Evolutionary conservation across 2,888 invertebrate genomes (phyloP).

Genomic region (Labia minor): DNA sequence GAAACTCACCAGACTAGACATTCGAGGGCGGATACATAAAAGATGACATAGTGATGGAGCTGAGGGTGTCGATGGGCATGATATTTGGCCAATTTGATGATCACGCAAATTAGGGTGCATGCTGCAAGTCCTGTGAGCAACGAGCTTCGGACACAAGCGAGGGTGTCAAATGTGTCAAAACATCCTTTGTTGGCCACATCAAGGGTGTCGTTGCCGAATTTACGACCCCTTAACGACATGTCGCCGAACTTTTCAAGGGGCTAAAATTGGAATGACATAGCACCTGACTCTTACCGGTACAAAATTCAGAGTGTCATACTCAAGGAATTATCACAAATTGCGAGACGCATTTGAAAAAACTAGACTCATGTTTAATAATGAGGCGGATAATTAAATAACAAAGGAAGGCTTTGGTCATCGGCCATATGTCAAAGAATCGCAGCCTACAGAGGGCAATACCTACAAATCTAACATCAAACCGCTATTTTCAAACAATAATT

Average conservation of each 20-base stretch:
- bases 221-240: slow-evolving; percentile 30
- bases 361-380: background rate
- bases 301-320: background rate
- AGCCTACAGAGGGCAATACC: background rate
- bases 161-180: slow-evolving; percentile 36
- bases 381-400: background rate
- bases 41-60: slow-evolving; percentile 41
- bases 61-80: slow-evolving; percentile 39
- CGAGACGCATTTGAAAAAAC: too few relatives aligned
- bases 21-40: slow-evolving; percentile 40
- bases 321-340: background rate
- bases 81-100: slow-evolving; percentile 37
- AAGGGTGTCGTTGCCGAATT: slow-evolving; percentile 35
- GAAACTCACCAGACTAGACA: slow-evolving; percentile 39
- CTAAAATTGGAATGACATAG: background rate
- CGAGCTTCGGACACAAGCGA: slow-evolving; percentile 40
- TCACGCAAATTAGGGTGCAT: slow-evolving; percentile 35
- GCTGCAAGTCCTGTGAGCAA: slow-evolving; percentile 36
- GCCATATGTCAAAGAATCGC: background rate
- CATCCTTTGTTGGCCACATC: slow-evolving; percentile 39
- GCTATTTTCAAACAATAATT: too few relatives aligned
- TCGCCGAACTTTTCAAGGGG: background rate
- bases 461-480: too few relatives aligned
- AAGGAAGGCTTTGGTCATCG: background rate
- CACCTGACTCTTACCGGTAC: background rate